Base-by-base conservation (phyloP, 2,888 invertebrate species). In the Anthrax anthrax region DNA sequence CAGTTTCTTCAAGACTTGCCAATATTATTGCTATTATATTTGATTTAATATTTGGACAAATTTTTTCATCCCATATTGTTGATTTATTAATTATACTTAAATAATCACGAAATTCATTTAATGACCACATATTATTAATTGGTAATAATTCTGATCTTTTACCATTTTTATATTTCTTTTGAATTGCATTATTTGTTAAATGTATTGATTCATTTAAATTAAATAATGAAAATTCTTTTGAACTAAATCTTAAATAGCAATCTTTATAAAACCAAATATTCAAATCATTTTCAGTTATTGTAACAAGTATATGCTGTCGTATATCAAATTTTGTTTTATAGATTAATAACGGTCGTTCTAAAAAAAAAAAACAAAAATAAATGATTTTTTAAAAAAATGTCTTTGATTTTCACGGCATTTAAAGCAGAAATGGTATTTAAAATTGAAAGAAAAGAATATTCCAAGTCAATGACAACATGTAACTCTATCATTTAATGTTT, bases 281-380 rank as follows among this genome's bases (percentile, higher is more conserved):
- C 43, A 91, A 70, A 8, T 23, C 4, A 0, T 84, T 85, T 55
- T 80, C 81, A 37, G 84, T 52, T 10, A 66, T 86, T 1, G 89
- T 81, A 4, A 65, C 47, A 44, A 92, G 67, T 65, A 89, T 89
- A 77, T 90, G 92, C 66, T 89, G 87, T 10, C 91, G 76, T 51
- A 92, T 88, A 60, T 92, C 91, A 62, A 92, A 92, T 70, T 92
- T 92, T 1, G 88, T 89, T 50, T 82, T 80, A 62, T 86, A 76
- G 37, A 92, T 78, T 39, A 92, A 66, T 40, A 89, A 64, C 1
- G 91, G 91, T 40, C 81, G 78, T 69, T 88, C 87, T 85, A 69
- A 19, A 70, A 72, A 6, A 6, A 6, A 23, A 23, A 23, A 8
- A 6, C 8, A 6, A 23, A 23, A 23, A 8, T 23, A 23, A 23